Percentiles rank a stretch among this genome's conserved stretches.
phyloP scores from a whole-genome alignment of 1,140 invertebrate genomes.

The Drosophila tropicalis region DNA sequence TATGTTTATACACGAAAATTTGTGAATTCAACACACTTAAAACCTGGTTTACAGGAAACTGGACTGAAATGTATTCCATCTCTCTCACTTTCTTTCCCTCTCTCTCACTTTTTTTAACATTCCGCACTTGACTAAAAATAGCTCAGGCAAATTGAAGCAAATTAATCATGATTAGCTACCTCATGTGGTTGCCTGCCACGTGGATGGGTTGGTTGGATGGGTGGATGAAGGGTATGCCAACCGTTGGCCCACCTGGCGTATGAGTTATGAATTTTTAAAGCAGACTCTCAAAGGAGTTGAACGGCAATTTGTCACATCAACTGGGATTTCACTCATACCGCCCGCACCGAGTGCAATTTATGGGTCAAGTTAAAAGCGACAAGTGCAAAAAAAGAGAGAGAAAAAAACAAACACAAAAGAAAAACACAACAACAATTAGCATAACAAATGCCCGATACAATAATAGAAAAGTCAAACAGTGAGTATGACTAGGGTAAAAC shows the following conservation, averaged over 20 bases:
- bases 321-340: too few species aligned
- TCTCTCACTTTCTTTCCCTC: neutral
- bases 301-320: slow-evolving; percentile 54
- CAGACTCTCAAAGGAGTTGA: slow-evolving; percentile 43
- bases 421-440: slow-evolving; percentile 54
- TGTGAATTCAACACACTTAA: too few species aligned
- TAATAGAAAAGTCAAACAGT: slow-evolving; percentile 51
- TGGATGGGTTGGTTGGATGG: slow-evolving; percentile 31
- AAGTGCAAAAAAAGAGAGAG: slow-evolving; percentile 43
- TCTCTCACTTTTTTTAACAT: slow-evolving; percentile 10
- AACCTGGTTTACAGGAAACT: neutral
- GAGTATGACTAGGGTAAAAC: slow-evolving; percentile 30
- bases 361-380: slow-evolving; percentile 64
- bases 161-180: slow-evolving; percentile 76
- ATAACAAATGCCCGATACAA: slow-evolving; percentile 49
- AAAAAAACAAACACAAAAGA: neutral
- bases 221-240: neutral
- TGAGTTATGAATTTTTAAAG: slow-evolving; percentile 38
- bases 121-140: slow-evolving; percentile 60
- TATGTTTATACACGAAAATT: too few species aligned
- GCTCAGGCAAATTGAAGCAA: slow-evolving; percentile 69
- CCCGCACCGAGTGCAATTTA: slow-evolving; percentile 29
- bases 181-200: slow-evolving; percentile 22
- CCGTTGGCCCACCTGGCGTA: slow-evolving; percentile 53
- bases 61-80: neutral